Evolutionary conservation across 2,113 vertebrate species (phyloP).

Genomic region (Scortum barcoo): DNA sequence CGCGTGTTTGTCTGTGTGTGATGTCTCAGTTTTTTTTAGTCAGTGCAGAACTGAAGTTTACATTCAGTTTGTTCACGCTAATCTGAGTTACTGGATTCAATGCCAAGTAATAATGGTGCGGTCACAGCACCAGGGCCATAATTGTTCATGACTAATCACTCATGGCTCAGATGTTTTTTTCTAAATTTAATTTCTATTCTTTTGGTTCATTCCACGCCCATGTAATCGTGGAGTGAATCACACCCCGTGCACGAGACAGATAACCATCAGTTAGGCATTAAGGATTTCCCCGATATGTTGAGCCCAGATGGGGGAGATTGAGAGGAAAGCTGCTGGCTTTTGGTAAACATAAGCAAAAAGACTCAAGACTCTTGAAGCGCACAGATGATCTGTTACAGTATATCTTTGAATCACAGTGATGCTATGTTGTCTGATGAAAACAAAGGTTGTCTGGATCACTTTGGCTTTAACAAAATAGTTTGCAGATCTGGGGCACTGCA

Average conservation of each 20-base stretch:
- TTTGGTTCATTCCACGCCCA: conserved; percentile 16
- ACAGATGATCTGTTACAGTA: conserved; percentile 36
- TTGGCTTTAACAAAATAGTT: conserved; percentile 4
- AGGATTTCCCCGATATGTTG: conserved; percentile 33
- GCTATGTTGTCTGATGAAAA: conserved; percentile 21
- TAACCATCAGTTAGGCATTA: conserved; percentile 30
- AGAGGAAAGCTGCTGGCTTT: conserved; percentile 57
- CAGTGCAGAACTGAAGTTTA: conserved; percentile 19
- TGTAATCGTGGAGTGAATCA: conserved; percentile 20
- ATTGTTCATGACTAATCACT: conserved; percentile 59
- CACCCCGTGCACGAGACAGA: conserved; percentile 18
- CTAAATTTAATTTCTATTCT: conserved; percentile 6
- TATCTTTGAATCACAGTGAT: conserved; percentile 31
- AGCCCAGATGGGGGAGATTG: conserved; percentile 58
- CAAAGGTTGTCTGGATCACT: conserved; percentile 19
- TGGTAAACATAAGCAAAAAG: conserved; percentile 49
- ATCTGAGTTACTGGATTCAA: conserved; percentile 41
- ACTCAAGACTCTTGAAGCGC: conserved; percentile 21
- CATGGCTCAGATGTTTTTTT: conserved; percentile 27
- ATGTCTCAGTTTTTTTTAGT: conserved; percentile 42
- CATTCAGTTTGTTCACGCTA: conserved; percentile 46
- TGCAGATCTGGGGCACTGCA: not conserved
- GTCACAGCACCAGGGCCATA: conserved; percentile 46
- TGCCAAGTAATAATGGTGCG: conserved; percentile 53
- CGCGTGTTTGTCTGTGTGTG: conserved; percentile 2